Evolutionary conservation across 2,888 invertebrate genomes (phyloP).

Genomic region (Epinotia nisella): DNA sequence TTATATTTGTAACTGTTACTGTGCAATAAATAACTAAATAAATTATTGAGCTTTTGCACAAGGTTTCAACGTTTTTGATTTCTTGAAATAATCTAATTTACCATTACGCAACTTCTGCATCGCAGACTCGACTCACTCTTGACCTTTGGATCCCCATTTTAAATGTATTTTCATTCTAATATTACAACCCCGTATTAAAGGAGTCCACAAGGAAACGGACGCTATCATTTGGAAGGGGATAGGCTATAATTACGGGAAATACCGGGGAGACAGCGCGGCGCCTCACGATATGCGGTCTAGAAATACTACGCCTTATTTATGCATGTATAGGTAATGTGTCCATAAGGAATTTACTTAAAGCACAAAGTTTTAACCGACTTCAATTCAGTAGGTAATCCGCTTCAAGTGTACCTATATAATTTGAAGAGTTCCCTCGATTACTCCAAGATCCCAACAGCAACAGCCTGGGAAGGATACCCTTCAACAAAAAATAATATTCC

Average conservation of each 20-base stretch:
- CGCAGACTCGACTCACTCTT: background rate
- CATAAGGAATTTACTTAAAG: too few species aligned
- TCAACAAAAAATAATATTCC: too few species aligned
- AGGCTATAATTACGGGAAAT: slow-evolving; percentile 57
- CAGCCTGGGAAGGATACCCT: too few species aligned
- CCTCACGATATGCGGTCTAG: slow-evolving; percentile 46
- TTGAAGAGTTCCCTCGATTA: too few species aligned
- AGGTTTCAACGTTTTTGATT: background rate
- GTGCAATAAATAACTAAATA: too few species aligned
- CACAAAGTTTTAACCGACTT: too few species aligned
- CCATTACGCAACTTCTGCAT: background rate
- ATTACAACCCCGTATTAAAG: slow-evolving; percentile 46
- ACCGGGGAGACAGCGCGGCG: slow-evolving; percentile 52
- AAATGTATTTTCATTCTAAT: slow-evolving; percentile 27
- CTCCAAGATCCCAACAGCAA: too few species aligned
- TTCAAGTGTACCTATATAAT: too few species aligned
- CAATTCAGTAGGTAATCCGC: too few species aligned
- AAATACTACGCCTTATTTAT: slow-evolving; percentile 17
- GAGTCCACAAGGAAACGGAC: slow-evolving; percentile 54
- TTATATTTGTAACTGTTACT: too few species aligned
- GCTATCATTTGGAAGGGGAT: slow-evolving; percentile 51
- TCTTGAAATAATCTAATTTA: background rate
- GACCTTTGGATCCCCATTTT: background rate
- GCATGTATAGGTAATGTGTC: background rate
- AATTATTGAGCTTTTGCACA: background rate